Evolutionary conservation across 2,113 vertebrate species (phyloP).

Genomic region (Corythoichthys haematopterus): DNA sequence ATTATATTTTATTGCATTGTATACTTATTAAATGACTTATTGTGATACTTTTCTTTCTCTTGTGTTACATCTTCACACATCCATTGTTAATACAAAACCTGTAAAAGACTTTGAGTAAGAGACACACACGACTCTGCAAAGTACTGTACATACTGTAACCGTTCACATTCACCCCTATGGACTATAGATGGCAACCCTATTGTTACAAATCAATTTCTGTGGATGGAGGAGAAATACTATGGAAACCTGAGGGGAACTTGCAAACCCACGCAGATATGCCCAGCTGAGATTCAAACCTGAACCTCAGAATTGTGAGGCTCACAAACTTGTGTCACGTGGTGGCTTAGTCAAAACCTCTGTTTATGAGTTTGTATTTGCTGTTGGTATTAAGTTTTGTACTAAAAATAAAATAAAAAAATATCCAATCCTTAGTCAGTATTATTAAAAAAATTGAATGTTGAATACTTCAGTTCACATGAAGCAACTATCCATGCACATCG

Average conservation of each 20-base stretch:
- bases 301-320: no score
- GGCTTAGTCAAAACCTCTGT: no score
- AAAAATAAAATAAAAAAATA: background rate
- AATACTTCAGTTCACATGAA: background rate
- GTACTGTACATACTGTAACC: background rate
- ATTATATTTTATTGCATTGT: background rate
- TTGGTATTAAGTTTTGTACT: background rate
- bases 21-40: background rate
- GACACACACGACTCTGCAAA: background rate
- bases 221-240: no score
- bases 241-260: no score
- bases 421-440: background rate
- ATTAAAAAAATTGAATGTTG: background rate
- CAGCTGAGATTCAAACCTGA: no score
- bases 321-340: no score
- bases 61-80: background rate
- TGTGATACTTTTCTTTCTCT: background rate
- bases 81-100: no score
- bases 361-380: background rate
- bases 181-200: no score
- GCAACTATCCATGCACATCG: background rate
- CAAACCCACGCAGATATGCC: no score
- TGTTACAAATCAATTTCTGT: no score
- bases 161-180: no score
- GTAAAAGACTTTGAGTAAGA: background rate